These are phyloP conservation scores for Psammodynastes pulverulentus DNA, from an alignment of 2,113 vertebrate species.

Conservation along the genomic window DNA sequence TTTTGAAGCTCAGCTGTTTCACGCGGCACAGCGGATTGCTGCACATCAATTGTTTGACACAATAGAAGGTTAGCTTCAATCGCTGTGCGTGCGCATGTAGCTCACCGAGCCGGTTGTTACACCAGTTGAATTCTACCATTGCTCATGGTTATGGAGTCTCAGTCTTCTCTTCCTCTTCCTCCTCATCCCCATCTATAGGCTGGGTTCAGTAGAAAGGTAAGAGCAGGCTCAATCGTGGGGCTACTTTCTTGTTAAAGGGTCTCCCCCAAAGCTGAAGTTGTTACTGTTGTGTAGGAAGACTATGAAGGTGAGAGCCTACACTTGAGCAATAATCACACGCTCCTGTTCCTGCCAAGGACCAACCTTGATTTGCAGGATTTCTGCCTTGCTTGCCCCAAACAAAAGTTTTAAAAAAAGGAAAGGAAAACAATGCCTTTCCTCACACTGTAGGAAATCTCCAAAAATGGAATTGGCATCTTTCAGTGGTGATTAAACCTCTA, in stretches of 20 bases:
- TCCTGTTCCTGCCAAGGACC: neutral
- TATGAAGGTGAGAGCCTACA: neutral
- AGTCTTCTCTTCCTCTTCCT: neutral
- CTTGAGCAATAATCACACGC: neutral
- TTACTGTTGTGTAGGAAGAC: neutral
- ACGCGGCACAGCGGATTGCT: too few species aligned
- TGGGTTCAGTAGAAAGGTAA: neutral
- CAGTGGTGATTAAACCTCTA: neutral
- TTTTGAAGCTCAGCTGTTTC: too few species aligned
- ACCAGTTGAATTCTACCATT: too few species aligned
- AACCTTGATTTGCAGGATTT: neutral
- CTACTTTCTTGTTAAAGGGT: neutral
- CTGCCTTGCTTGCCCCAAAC: neutral
- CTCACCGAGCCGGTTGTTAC: too few species aligned
- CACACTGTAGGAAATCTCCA: neutral
- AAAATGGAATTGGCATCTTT: neutral
- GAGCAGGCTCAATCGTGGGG: neutral
- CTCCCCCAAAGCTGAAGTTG: neutral
- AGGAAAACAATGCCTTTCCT: neutral
- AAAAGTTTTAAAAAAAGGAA: neutral
- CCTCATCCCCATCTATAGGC: too few species aligned
- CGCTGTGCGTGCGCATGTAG: too few species aligned
- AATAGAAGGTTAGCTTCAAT: too few species aligned
- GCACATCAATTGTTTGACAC: too few species aligned
- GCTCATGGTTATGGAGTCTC: neutral